Evolutionary conservation across 1,140 invertebrate genomes (phyloP).

Genomic region (Achatina immaculata): DNA sequence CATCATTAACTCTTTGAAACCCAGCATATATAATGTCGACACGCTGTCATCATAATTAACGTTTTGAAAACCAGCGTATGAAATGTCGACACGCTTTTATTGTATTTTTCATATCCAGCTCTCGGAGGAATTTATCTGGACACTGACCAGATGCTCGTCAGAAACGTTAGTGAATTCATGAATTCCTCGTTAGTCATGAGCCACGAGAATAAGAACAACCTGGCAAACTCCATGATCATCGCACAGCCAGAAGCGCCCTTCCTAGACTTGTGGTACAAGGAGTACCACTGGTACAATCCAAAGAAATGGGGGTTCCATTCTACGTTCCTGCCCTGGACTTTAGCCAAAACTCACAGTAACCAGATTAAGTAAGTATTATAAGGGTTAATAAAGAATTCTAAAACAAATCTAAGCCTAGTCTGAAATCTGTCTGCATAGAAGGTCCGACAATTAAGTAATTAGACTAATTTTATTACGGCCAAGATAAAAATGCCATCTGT

Average conservation of each 20-base stretch:
- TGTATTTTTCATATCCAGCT: neutral
- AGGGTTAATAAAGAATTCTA: neutral
- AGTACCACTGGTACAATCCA: slow-evolving; percentile 28
- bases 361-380: slow-evolving; percentile 21
- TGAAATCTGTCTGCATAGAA: neutral
- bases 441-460: too few species aligned
- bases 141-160: slow-evolving; percentile 8
- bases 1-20: too few species aligned
- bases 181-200: slow-evolving; percentile 8
- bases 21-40: too few species aligned
- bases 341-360: slow-evolving; percentile 2
- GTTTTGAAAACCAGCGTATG: too few species aligned
- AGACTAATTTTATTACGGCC: too few species aligned
- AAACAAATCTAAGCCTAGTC: neutral
- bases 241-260: slow-evolving; percentile 6
- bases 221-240: slow-evolving; percentile 33
- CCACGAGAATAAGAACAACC: slow-evolving; percentile 35
- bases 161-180: neutral
- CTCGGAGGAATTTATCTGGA: slow-evolving; percentile 26
- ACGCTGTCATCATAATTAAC: too few species aligned
- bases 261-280: slow-evolving; percentile 8
- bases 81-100: neutral
- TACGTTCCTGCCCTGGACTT: slow-evolving; percentile 30
- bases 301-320: slow-evolving; percentile 40
- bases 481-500: too few species aligned